Evolutionary conservation across 2,113 vertebrate genomes (phyloP).

Genomic region (Takifugu bimaculatus): DNA sequence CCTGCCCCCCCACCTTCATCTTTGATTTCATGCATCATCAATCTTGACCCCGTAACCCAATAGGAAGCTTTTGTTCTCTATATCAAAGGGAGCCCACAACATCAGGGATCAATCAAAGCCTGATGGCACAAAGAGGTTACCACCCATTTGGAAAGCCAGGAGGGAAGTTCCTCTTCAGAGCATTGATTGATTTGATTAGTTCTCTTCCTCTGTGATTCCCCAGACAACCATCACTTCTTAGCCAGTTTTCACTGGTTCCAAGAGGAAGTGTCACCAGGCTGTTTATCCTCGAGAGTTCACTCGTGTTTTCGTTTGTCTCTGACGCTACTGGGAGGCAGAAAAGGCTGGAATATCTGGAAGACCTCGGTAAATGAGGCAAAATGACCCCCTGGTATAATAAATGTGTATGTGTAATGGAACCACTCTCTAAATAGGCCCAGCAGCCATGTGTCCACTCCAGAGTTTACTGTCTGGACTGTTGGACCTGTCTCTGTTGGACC

Average conservation of each 20-base stretch:
- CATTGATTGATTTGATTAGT: constrained; percentile 42
- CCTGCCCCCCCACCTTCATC: constrained; percentile 14
- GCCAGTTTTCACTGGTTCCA: constrained; percentile 4
- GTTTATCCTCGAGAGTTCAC: not conserved
- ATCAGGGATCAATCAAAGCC: constrained; percentile 51
- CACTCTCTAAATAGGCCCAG: too few species aligned
- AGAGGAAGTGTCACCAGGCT: not conserved
- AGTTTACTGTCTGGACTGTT: too few species aligned
- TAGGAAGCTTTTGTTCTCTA: constrained; percentile 52
- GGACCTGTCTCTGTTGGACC: too few species aligned
- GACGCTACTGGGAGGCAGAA: too few species aligned
- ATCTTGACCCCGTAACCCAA: constrained; percentile 60
- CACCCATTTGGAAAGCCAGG: constrained; percentile 19
- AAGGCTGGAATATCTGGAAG: too few species aligned
- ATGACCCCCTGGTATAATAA: too few species aligned
- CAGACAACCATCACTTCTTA: constrained; percentile 2
- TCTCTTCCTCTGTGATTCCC: constrained; percentile 25
- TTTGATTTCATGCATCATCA: constrained; percentile 59
- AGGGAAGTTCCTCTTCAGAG: constrained; percentile 25
- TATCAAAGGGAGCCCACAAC: constrained; percentile 51
- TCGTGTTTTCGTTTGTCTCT: too few species aligned
- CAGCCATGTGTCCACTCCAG: too few species aligned
- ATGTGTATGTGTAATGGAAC: too few species aligned
- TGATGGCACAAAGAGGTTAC: constrained; percentile 37
- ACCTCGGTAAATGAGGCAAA: too few species aligned